Percentiles rank a stretch among this genome's conserved stretches.
Evolutionary conservation across 2,888 invertebrate species (phyloP).

Genomic region (Andrena trimmerana): DNA sequence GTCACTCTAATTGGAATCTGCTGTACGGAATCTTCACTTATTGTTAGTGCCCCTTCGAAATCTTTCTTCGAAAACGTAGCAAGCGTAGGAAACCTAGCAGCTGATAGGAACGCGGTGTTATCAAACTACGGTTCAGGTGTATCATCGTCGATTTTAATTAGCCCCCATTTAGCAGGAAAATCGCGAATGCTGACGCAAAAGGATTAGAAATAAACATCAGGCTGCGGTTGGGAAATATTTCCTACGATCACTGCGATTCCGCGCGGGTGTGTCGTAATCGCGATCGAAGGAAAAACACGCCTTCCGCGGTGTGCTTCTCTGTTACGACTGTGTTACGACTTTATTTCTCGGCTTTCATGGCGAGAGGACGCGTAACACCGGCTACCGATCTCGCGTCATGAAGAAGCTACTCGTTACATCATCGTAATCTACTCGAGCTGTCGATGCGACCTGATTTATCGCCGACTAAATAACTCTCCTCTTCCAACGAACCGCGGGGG

Average conservation of each 20-base stretch:
- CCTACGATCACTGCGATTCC: background rate
- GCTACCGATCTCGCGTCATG: constrained; percentile 7
- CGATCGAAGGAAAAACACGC: constrained; percentile 24
- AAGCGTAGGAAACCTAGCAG: too few species aligned
- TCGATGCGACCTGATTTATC: constrained; percentile 54
- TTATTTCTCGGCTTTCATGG: constrained; percentile 22
- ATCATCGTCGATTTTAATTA: too few species aligned
- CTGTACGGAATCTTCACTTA: background rate
- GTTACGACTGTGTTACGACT: constrained; percentile 18
- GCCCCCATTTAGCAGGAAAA: too few species aligned
- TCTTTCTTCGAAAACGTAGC: too few species aligned
- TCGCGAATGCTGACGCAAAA: constrained; percentile 7
- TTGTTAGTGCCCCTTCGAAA: background rate
- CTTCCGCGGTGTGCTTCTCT: constrained; percentile 2
- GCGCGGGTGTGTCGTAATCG: background rate
- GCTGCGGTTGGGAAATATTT: constrained; percentile 15
- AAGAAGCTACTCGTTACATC: constrained; percentile 39
- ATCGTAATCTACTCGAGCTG: constrained; percentile 30
- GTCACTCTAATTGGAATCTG: background rate
- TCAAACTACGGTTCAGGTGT: background rate
- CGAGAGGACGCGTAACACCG: constrained; percentile 21
- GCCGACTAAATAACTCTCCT: constrained; percentile 26
- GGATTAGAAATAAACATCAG: background rate
- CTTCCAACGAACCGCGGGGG: constrained; percentile 30
- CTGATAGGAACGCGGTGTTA: background rate